phyloP scores from a whole-genome alignment of 2,888 invertebrate genomes.

The Ganaspis brasiliensis region DNA sequence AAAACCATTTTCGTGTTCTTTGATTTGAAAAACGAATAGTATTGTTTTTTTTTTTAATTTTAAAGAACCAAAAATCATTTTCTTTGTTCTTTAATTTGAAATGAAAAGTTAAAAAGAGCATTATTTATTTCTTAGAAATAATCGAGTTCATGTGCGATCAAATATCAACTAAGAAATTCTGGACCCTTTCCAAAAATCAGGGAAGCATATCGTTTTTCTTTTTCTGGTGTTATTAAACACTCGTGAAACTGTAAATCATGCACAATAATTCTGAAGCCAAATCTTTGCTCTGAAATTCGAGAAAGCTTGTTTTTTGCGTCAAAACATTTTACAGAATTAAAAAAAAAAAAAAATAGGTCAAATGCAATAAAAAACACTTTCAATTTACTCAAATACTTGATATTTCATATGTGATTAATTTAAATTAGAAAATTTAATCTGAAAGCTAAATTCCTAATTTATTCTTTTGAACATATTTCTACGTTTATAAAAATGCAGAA shows the following conservation, averaged over 20 bases:
- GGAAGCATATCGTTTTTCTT: background rate
- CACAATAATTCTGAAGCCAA: background rate
- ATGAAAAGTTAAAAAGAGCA: background rate
- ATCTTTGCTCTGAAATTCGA: background rate
- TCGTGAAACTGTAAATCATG: background rate
- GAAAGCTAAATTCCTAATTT: background rate
- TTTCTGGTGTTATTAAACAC: background rate
- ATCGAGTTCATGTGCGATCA: slow-evolving; percentile 13
- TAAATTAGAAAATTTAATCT: background rate
- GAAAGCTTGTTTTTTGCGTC: background rate
- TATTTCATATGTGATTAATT: background rate
- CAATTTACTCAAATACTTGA: background rate
- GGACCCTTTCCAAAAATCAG: background rate
- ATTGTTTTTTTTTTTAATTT: too few species aligned
- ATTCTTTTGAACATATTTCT: slow-evolving; percentile 17
- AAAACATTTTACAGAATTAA: background rate
- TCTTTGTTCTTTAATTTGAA: background rate
- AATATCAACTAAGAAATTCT: background rate
- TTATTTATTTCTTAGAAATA: background rate
- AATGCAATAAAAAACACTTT: too few species aligned
- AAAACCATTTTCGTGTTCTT: too few species aligned
- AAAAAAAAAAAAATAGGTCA: too few species aligned
- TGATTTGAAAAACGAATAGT: too few species aligned
- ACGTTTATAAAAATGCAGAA: background rate
- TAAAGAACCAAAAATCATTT: background rate